Conservation (phyloP, 2,113 vertebrate genomes). For the Romanogobio albipinnatus region DNA sequence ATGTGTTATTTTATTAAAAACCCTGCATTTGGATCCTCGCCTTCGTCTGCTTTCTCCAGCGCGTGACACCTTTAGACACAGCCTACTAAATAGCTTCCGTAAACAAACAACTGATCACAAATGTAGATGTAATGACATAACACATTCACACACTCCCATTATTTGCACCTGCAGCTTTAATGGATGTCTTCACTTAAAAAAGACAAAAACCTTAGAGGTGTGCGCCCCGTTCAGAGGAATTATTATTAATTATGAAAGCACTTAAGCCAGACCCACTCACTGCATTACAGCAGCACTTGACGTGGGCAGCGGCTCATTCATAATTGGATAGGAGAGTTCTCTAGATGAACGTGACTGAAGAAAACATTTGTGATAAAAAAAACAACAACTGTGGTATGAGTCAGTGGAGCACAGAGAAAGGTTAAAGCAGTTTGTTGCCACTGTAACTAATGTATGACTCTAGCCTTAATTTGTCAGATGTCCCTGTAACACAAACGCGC, state of each 20-base stretch:
- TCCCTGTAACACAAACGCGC: not conserved
- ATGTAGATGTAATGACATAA: not conserved
- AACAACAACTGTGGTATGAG: not conserved
- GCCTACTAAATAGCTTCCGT: not conserved
- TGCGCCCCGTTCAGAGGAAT: not conserved
- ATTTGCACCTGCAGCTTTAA: not conserved
- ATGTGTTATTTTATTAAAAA: no score
- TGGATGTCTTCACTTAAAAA: not conserved
- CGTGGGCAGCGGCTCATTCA: conserved; percentile 1
- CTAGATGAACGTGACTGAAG: not conserved
- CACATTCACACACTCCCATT: not conserved
- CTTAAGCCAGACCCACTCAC: conserved; percentile 26
- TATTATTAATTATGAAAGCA: conserved; percentile 33
- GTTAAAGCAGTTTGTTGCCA: not conserved
- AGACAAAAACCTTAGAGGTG: not conserved
- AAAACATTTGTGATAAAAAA: conserved; percentile 2
- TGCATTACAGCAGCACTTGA: conserved; percentile 13
- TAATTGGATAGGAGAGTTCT: conserved; percentile 3
- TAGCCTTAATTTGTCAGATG: not conserved
- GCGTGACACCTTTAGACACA: no score
- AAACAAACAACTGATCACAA: not conserved
- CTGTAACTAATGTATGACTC: conserved; percentile 46
- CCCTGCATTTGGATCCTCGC: no score
- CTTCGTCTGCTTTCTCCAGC: no score
- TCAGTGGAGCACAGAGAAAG: not conserved